phyloP scores from a whole-genome alignment of 2,797 vertebrate species.

The Anguilla anguilla region DNA sequence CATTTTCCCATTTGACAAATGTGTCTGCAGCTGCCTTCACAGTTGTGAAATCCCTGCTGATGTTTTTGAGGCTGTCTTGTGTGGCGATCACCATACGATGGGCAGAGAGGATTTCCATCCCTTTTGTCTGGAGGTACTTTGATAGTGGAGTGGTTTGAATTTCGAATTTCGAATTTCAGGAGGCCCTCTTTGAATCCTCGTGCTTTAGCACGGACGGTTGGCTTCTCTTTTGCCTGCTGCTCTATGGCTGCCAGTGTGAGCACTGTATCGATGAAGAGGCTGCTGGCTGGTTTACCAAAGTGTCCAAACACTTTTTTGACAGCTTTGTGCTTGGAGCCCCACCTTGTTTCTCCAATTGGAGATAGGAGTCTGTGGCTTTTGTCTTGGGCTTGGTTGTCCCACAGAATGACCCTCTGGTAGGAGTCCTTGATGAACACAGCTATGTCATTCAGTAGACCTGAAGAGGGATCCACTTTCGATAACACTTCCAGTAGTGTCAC shows the following conservation, averaged over 20 bases:
- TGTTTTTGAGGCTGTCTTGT: conserved; percentile 11
- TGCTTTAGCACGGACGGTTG: neutral
- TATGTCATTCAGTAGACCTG: conserved; percentile 33
- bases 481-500: conserved; percentile 19
- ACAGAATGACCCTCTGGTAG: conserved; percentile 23
- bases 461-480: conserved; percentile 29
- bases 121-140: conserved; percentile 24
- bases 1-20: neutral
- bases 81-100: conserved; percentile 22
- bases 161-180: too few species aligned
- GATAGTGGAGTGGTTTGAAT: neutral
- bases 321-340: too few species aligned
- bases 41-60: conserved; percentile 1
- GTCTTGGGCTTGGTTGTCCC: conserved; percentile 21
- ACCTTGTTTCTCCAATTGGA: neutral
- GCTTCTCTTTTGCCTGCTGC: conserved; percentile 22
- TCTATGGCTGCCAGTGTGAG: conserved; percentile 27
- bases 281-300: neutral
- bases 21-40: neutral
- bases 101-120: too few species aligned
- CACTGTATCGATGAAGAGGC: conserved; percentile 19
- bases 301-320: neutral
- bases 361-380: neutral
- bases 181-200: too few species aligned
- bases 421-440: conserved; percentile 31